These are phyloP conservation scores for Bellardia bayeri DNA, from an alignment of 2,888 invertebrate species.

Conservation along the genomic window DNA sequence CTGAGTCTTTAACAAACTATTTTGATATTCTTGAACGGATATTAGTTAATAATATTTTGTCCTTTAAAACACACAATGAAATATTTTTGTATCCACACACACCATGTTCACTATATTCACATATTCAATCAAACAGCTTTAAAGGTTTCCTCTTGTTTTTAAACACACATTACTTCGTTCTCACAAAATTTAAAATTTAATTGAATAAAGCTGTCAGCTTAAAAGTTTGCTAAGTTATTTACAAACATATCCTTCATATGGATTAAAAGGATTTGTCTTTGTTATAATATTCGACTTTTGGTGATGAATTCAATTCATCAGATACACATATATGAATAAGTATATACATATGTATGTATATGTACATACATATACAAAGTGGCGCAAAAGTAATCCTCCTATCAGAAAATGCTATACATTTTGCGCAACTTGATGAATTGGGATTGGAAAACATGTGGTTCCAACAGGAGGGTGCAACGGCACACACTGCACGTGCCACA, in stretches of 20 bases:
- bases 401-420: no score
- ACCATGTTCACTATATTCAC: not conserved
- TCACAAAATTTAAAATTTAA: slow-evolving; percentile 7
- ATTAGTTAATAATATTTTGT: no score
- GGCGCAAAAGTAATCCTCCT: no score
- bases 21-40: no score
- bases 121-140: not conserved
- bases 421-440: no score
- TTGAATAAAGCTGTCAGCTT: slow-evolving; percentile 10
- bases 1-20: no score
- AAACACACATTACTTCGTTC: not conserved
- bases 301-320: slow-evolving; percentile 1
- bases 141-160: not conserved
- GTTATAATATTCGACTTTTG: slow-evolving; percentile 7
- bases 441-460: no score
- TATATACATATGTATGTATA: not conserved
- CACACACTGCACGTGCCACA: no score
- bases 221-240: slow-evolving; percentile 4
- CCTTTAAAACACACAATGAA: no score
- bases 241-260: not conserved
- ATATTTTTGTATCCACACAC: not conserved
- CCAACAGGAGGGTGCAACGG: no score
- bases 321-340: not conserved
- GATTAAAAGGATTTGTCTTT: slow-evolving; percentile 12
- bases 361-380: no score